Conservation (phyloP, 2,888 invertebrate species). For the Lepeophtheirus nordmannii region DNA sequence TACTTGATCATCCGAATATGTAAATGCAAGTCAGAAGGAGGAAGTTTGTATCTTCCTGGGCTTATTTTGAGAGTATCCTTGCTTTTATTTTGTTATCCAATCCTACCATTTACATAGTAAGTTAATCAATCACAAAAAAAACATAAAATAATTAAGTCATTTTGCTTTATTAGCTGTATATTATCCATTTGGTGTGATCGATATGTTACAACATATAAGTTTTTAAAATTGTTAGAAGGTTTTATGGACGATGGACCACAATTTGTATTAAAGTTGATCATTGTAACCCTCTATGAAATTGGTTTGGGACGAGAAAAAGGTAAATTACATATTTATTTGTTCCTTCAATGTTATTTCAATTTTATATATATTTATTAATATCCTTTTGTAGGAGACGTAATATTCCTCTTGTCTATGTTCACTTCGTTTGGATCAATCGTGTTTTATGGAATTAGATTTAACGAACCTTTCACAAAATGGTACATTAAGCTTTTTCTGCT, state of each 20-base stretch:
- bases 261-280: slow-evolving; percentile 16
- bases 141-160: neutral
- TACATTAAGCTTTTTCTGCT: neutral
- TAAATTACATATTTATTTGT: neutral
- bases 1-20: slow-evolving; percentile 9
- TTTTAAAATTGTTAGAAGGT: slow-evolving; percentile 11
- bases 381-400: slow-evolving; percentile 7
- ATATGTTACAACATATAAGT: neutral
- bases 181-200: neutral
- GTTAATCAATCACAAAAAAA: neutral
- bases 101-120: slow-evolving; percentile 7
- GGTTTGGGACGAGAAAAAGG: slow-evolving; percentile 14
- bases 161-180: neutral
- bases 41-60: neutral
- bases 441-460: slow-evolving; percentile 17
- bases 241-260: slow-evolving; percentile 22
- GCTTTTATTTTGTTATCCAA: slow-evolving; percentile 12
- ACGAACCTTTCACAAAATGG: neutral
- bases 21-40: neutral
- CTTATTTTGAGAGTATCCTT: neutral
- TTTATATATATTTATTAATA: neutral
- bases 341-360: neutral
- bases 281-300: slow-evolving; percentile 20
- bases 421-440: slow-evolving; percentile 12
- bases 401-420: slow-evolving; percentile 16